These are phyloP conservation scores for Cariama cristata DNA, from an alignment of 2,113 vertebrate species.

Conservation along the genomic window DNA sequence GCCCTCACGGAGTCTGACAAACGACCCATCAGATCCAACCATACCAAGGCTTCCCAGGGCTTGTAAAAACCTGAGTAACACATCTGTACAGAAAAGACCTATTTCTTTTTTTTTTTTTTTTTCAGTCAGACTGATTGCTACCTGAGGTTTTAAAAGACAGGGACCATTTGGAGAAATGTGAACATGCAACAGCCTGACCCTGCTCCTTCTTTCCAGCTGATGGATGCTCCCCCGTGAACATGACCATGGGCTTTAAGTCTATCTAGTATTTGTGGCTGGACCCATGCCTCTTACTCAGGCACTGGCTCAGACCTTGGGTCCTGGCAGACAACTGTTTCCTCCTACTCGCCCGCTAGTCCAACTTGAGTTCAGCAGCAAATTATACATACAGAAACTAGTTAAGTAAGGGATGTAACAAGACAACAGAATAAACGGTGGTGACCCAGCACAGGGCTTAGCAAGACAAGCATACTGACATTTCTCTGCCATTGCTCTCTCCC, in stretches of 20 bases:
- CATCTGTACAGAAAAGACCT: background rate
- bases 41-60: background rate
- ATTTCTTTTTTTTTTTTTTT: background rate
- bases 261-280: background rate
- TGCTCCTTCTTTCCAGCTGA: background rate
- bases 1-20: background rate
- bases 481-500: background rate
- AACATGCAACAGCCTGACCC: background rate
- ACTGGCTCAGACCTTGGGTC: background rate
- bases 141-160: background rate
- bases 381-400: background rate
- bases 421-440: background rate
- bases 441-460: background rate
- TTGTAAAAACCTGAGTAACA: background rate
- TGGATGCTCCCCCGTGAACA: rapidly evolving
- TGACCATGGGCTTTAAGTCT: background rate
- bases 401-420: background rate
- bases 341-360: background rate
- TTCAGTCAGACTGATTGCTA: background rate
- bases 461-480: background rate
- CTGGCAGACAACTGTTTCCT: background rate
- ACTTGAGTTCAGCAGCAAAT: background rate
- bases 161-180: background rate
- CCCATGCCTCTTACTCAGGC: background rate
- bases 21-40: background rate